Evolutionary conservation across 1,140 invertebrate genomes (phyloP), one percentile per base, ranked within the genome.

Genomic region (Drosophila baimaii): DNA sequence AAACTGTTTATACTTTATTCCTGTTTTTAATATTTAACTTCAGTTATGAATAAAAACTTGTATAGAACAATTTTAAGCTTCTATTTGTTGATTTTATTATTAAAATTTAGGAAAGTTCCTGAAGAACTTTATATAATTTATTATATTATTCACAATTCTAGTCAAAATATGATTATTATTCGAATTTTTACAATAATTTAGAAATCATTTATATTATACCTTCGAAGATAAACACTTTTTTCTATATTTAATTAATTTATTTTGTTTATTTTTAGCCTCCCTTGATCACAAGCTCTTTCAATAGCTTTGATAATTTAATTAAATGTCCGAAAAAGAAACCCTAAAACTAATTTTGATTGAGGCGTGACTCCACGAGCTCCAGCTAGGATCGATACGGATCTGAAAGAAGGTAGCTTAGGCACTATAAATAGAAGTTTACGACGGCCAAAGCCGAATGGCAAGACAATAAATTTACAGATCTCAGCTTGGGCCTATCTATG

Each of bases 291-390:
- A 75, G 54, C n/a, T 52, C 27, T 55, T 39, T 39, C 15, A 8
- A 70, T 19, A 37, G 35, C 54, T 73, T 66, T 65, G 59, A n/a
- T 61, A 65, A 72, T 64, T 68, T 13, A 82, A 75, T 82, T 76
- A 63, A 33, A 29, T 46, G 37, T 29, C n/a, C n/a, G n/a, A 21
- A 3, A 19, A 52, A 61, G 37, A 35, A 39, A 25, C 17, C 12
- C 17, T 31, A 41, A 74, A 41, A 39, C 3, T 13, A 54, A 57
- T 33, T 54, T 62, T 31, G 39, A 62, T 77, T 29, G 39, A 43
- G 44, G 56, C 62, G 71, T 68, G 55, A 52, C 59, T 57, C 61
- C 47, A 51, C 47, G 61, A 70, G 39, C 19, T 69, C 25, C 41
- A 21, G 13, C 35, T 9, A 25, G 17, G 27, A 79, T 66, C 43